Conservation (phyloP, 2,888 invertebrate genomes). For the Myopa tessellatipennis region DNA sequence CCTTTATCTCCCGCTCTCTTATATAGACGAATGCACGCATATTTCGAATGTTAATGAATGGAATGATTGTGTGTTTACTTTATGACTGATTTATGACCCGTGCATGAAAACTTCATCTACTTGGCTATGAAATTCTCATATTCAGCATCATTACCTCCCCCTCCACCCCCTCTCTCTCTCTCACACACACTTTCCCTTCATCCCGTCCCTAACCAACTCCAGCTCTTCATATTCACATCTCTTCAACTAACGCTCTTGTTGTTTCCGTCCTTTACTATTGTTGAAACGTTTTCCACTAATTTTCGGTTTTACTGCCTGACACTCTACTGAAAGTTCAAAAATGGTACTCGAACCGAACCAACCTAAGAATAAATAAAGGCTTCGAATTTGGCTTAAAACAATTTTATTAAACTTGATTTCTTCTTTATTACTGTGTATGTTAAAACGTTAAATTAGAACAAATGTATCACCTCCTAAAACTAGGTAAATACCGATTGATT, state of each 20-base stretch:
- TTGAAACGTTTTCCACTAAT: conserved; percentile 14
- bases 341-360: background rate
- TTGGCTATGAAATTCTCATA: conserved; percentile 10
- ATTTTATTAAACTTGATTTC: background rate
- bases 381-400: background rate
- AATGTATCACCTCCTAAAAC: too few species aligned
- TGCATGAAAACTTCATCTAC: conserved; percentile 3
- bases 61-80: background rate
- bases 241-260: background rate
- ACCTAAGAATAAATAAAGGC: too few species aligned
- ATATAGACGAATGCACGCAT: background rate
- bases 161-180: background rate
- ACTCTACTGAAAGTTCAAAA: background rate
- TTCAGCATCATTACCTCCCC: background rate
- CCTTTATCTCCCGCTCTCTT: background rate
- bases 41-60: background rate
- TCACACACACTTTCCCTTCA: background rate
- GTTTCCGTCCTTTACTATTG: background rate
- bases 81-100: conserved; percentile 22
- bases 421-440: background rate
- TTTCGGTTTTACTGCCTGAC: background rate
- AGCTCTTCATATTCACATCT: background rate
- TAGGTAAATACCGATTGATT: too few species aligned
- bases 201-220: background rate
- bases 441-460: too few species aligned